phyloP scores from a whole-genome alignment of 1,140 invertebrate species.

The Dendrolimus kikuchii region DNA sequence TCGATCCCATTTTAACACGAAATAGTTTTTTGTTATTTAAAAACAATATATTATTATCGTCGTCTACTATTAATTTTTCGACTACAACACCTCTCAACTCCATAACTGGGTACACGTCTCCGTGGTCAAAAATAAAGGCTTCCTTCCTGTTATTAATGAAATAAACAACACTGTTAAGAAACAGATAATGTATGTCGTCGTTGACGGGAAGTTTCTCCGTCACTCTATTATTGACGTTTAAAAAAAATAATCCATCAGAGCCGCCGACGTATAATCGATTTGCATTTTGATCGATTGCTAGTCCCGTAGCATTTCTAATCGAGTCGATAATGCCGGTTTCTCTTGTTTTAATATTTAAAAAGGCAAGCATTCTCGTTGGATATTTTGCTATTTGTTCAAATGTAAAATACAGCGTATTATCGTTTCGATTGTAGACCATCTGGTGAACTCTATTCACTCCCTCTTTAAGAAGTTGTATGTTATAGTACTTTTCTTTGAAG shows the following conservation, averaged over 20 bases:
- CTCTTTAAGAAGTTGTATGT: constrained; percentile 43
- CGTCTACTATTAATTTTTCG: constrained; percentile 43
- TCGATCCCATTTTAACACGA: constrained; percentile 43
- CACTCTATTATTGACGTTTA: constrained; percentile 35
- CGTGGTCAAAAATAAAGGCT: constrained; percentile 44
- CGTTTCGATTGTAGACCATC: constrained; percentile 33
- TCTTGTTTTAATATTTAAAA: constrained; percentile 28
- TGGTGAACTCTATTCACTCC: constrained; percentile 42
- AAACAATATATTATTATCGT: constrained; percentile 53
- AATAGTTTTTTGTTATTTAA: constrained; percentile 35
- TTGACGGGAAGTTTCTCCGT: constrained; percentile 40
- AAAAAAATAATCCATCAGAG: constrained; percentile 42
- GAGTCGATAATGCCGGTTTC: constrained; percentile 34
- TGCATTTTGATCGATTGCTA: constrained; percentile 40
- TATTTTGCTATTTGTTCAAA: constrained; percentile 31
- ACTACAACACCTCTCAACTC: constrained; percentile 32
- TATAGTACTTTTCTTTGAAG: constrained; percentile 40
- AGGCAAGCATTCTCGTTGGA: constrained; percentile 29
- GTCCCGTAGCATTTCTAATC: constrained; percentile 40
- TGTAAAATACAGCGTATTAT: constrained; percentile 45
- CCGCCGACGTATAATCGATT: constrained; percentile 48
- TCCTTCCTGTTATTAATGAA: constrained; percentile 33
- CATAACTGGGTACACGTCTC: constrained; percentile 19
- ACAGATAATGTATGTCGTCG: constrained; percentile 35
- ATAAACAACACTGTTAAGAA: constrained; percentile 42